Conservation (phyloP, 2,113 vertebrate genomes). For the Aegotheles bennettii region DNA sequence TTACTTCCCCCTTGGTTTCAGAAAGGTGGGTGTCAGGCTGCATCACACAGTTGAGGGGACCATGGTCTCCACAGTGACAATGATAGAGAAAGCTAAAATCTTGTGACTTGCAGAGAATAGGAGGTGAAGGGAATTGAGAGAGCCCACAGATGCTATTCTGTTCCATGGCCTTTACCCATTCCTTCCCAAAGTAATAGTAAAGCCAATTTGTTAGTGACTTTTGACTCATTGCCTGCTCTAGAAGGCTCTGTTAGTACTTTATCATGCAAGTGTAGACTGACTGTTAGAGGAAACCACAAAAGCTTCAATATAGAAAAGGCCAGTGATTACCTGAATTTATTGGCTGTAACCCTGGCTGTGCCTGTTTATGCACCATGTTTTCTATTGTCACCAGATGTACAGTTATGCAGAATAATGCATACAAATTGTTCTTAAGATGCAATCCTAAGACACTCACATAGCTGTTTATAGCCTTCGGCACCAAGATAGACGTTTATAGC, state of each 20-base stretch:
- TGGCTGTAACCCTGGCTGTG: neutral
- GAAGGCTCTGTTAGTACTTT: neutral
- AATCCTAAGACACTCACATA: neutral
- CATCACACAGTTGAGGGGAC: neutral
- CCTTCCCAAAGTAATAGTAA: neutral
- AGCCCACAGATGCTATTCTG: neutral
- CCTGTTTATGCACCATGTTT: neutral
- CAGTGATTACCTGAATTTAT: neutral
- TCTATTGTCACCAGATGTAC: neutral
- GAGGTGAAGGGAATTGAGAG: neutral
- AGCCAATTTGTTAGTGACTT: neutral
- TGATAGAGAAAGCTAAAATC: neutral
- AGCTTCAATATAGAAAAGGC: neutral
- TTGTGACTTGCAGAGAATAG: neutral
- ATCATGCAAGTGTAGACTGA: neutral
- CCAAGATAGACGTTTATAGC: neutral
- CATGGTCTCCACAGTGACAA: neutral
- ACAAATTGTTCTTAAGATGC: constrained; percentile 23
- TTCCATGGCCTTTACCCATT: neutral
- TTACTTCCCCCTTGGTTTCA: neutral
- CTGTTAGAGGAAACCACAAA: neutral
- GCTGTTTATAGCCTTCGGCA: constrained; percentile 13
- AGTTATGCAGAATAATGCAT: constrained; percentile 7
- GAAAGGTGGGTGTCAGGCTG: neutral
- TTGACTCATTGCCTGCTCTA: neutral